A percentile compares a stretch with the other conserved stretches of the same genome.
These are phyloP conservation scores for Glossosoma conforme DNA, from an alignment of 1,140 invertebrate species.

Conservation along the genomic window DNA sequence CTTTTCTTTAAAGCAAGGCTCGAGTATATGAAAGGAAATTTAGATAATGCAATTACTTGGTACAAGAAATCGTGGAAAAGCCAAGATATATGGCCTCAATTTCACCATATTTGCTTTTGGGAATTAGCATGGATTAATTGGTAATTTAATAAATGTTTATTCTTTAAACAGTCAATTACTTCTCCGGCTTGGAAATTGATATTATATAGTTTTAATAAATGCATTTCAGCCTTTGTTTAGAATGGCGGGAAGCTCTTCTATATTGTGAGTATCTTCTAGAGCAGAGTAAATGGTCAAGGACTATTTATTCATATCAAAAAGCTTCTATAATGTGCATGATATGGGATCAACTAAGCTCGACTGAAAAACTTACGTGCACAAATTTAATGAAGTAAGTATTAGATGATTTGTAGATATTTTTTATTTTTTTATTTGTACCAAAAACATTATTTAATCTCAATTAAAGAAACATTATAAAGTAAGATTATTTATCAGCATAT, in stretches of 20 bases:
- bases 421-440: not conserved
- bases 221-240: slow-evolving; percentile 46
- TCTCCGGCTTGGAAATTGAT: too few relatives aligned
- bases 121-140: slow-evolving; percentile 88
- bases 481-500: too few relatives aligned
- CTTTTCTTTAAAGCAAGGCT: slow-evolving; percentile 86
- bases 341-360: slow-evolving; percentile 50
- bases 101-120: slow-evolving; percentile 95
- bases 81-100: slow-evolving; percentile 85
- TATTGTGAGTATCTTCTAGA: slow-evolving; percentile 69
- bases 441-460: slow-evolving; percentile 5
- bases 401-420: slow-evolving; percentile 10
- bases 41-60: slow-evolving; percentile 68
- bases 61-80: slow-evolving; percentile 82
- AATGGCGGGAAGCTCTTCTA: slow-evolving; percentile 68
- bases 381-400: slow-evolving; percentile 57
- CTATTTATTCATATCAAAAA: slow-evolving; percentile 87
- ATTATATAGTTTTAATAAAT: slow-evolving; percentile 3
- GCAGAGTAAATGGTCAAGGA: slow-evolving; percentile 86
- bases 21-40: slow-evolving; percentile 75
- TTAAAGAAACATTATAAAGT: too few relatives aligned
- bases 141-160: slow-evolving; percentile 43
- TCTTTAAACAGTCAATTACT: not conserved
- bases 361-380: slow-evolving; percentile 49
- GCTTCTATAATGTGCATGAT: slow-evolving; percentile 76